Evolutionary conservation across 2,888 invertebrate species (phyloP).

Genomic region (Lasiommata megera): DNA sequence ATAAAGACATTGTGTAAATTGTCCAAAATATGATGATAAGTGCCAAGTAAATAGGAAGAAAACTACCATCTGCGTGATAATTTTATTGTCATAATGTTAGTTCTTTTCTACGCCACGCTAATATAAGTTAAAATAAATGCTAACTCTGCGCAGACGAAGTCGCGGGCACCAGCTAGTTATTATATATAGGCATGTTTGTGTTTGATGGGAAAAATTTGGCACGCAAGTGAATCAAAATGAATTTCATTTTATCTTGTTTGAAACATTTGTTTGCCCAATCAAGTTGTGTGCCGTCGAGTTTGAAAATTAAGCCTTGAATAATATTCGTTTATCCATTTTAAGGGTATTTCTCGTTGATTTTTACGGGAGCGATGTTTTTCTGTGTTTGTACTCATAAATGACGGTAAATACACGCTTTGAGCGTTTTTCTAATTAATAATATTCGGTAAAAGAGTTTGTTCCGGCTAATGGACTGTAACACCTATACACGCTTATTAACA

Average conservation of each 20-base stretch:
- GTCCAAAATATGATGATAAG: too few relatives aligned
- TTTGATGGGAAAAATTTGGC: slow-evolving; percentile 6
- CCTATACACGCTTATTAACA: too few relatives aligned
- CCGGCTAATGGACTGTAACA: too few relatives aligned
- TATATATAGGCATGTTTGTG: not conserved
- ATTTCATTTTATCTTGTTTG: slow-evolving; percentile 22
- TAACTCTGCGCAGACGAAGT: not conserved
- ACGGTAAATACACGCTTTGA: not conserved
- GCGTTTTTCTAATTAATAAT: not conserved
- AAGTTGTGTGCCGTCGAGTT: slow-evolving; percentile 18
- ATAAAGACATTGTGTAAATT: too few relatives aligned
- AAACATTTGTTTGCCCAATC: slow-evolving; percentile 23
- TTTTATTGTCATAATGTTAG: too few relatives aligned
- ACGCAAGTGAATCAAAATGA: slow-evolving; percentile 19
- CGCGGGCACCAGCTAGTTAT: too few relatives aligned
- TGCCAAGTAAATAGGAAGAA: too few relatives aligned
- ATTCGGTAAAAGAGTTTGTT: too few relatives aligned
- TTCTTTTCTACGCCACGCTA: too few relatives aligned
- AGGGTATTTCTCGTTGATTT: slow-evolving; percentile 1
- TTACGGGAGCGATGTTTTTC: not conserved
- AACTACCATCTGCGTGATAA: too few relatives aligned
- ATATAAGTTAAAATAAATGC: not conserved
- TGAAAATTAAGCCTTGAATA: slow-evolving; percentile 25
- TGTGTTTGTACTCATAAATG: not conserved
- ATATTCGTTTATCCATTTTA: slow-evolving; percentile 9